phyloP scores from a whole-genome alignment of 1,140 invertebrate genomes.

The Diachasma alloeum region DNA sequence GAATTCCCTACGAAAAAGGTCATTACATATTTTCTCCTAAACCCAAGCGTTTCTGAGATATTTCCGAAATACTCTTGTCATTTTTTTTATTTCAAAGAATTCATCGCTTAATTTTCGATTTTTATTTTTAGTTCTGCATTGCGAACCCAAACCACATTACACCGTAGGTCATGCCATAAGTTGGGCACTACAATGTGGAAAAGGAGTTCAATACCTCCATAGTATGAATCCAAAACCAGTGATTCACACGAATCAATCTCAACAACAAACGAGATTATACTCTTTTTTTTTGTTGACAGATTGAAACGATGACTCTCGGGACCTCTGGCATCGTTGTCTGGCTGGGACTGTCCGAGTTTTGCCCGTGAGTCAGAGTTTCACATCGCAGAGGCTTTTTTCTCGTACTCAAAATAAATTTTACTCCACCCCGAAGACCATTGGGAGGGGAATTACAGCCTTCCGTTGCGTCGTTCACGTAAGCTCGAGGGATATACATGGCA shows the following conservation, averaged over 20 bases:
- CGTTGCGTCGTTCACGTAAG: constrained; percentile 3
- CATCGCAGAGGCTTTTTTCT: constrained; percentile 31
- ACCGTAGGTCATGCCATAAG: constrained; percentile 92
- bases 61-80: too few relatives aligned
- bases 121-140: constrained; percentile 79
- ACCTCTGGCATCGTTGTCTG: constrained; percentile 1
- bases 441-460: constrained; percentile 4
- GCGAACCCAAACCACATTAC: constrained; percentile 80
- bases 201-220: constrained; percentile 94
- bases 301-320: background rate
- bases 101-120: constrained; percentile 7
- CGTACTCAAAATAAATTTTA: constrained; percentile 43
- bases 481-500: constrained; percentile 3
- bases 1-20: too few relatives aligned
- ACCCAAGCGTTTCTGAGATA: too few relatives aligned
- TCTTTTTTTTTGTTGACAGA: background rate
- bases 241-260: too few relatives aligned
- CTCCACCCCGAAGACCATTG: constrained; percentile 19
- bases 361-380: constrained; percentile 35
- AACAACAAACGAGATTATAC: background rate
- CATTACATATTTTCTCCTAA: too few relatives aligned
- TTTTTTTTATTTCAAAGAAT: too few relatives aligned
- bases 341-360: constrained; percentile 16
- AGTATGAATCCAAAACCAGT: constrained; percentile 86
- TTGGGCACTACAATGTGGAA: constrained; percentile 93